Evolutionary conservation across 2,113 vertebrate genomes (phyloP).

Genomic region (Phainopepla nitens): DNA sequence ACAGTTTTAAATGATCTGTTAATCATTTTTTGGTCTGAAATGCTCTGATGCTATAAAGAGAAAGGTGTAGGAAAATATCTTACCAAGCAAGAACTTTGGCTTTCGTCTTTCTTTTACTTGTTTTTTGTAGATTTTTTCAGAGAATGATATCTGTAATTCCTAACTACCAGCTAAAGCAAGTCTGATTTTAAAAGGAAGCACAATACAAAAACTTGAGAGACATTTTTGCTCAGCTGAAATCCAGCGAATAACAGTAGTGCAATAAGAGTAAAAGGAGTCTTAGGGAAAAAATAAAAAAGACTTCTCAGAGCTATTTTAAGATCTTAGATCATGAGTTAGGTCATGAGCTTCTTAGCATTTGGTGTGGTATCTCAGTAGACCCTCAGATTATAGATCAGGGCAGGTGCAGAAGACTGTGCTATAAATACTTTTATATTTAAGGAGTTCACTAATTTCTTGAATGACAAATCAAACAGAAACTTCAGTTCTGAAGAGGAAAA

Average conservation of each 20-base stretch:
- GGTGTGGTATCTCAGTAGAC: slow-evolving; percentile 68
- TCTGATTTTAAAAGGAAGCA: neutral
- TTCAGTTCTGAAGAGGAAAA: neutral
- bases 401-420: slow-evolving; percentile 84
- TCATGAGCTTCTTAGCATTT: slow-evolving; percentile 73
- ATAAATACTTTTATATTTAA: slow-evolving; percentile 83
- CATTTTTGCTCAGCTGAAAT: neutral
- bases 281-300: neutral
- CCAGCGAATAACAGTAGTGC: neutral
- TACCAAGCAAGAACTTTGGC: neutral
- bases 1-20: neutral
- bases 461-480: neutral
- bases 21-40: neutral
- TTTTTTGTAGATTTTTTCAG: neutral
- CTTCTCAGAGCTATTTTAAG: slow-evolving; percentile 76
- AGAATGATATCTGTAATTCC: neutral
- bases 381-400: slow-evolving; percentile 79
- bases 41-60: neutral
- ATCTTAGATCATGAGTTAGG: slow-evolving; percentile 71
- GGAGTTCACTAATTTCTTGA: slow-evolving; percentile 55
- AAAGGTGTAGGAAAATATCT: neutral
- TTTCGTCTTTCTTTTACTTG: neutral
- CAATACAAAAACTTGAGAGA: neutral
- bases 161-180: neutral
- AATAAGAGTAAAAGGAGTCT: neutral